These are phyloP conservation scores for Oxyura jamaicensis DNA, from an alignment of 2,113 vertebrate species.

Conservation along the genomic window DNA sequence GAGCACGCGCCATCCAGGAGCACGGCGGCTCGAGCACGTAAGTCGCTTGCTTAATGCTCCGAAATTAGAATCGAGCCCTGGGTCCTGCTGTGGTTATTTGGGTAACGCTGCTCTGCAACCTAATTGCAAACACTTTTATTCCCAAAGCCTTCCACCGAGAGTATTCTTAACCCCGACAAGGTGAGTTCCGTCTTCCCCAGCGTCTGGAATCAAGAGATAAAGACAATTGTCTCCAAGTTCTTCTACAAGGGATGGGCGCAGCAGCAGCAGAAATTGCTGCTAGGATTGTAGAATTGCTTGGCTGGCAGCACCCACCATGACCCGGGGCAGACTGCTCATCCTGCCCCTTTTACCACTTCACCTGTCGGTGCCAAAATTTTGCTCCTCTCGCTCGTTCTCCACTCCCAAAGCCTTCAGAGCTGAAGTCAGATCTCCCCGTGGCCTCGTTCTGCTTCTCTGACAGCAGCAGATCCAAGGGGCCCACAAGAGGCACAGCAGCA, in stretches of 20 bases:
- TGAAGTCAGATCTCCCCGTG: rapidly evolving
- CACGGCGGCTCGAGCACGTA: not conserved
- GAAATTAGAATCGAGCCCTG: not conserved
- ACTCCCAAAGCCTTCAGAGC: not conserved
- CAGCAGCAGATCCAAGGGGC: not conserved
- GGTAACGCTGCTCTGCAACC: not conserved
- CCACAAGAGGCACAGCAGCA: not conserved
- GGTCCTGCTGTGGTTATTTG: not conserved
- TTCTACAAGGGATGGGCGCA: not conserved
- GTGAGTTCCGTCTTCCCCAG: not conserved
- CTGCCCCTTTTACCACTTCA: not conserved
- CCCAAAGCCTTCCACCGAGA: not conserved
- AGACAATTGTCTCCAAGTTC: not conserved
- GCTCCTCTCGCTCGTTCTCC: not conserved
- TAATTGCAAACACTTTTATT: not conserved
- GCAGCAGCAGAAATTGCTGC: not conserved
- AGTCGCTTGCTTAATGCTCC: not conserved
- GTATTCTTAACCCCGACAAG: not conserved
- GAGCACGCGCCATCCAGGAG: not conserved
- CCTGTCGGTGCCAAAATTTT: not conserved
- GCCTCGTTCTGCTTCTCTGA: not conserved
- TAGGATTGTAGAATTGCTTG: too few species aligned
- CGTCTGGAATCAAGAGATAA: not conserved
- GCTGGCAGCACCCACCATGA: not conserved
- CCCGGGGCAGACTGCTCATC: not conserved